phyloP scores from a whole-genome alignment of 2,797 vertebrate species.

The Sylvia borin region DNA sequence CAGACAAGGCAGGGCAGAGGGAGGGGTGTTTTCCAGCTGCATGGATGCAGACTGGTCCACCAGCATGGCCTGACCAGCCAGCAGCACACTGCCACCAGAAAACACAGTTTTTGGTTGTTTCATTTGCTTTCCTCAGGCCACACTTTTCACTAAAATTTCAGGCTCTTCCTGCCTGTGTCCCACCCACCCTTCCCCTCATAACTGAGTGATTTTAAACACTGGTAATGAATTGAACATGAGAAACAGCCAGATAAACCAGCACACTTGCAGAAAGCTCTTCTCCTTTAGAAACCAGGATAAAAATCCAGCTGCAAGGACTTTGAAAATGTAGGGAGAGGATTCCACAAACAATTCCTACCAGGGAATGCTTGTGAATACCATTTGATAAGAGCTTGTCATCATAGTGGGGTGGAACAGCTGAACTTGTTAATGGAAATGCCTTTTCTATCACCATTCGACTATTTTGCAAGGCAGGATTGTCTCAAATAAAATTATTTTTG shows the following conservation, averaged over 20 bases:
- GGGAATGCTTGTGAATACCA: not conserved
- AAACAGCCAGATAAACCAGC: not conserved
- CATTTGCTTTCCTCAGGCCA: not conserved
- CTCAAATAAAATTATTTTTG: not conserved
- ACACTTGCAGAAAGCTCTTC: not conserved
- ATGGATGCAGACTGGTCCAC: not conserved
- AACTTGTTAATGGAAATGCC: not conserved
- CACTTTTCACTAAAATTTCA: not conserved
- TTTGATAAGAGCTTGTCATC: slow-evolving; percentile 13
- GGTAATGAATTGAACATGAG: not conserved
- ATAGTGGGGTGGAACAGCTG: not conserved
- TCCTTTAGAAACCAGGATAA: not conserved
- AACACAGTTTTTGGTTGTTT: not conserved
- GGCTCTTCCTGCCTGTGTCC: not conserved
- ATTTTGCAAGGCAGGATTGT: not conserved
- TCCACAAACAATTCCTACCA: not conserved
- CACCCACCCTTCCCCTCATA: not conserved
- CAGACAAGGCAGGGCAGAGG: accelerated
- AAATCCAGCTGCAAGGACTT: not conserved
- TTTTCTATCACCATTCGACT: not conserved
- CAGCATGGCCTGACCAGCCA: not conserved
- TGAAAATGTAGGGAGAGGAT: not conserved
- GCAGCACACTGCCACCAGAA: not conserved
- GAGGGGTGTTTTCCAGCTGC: not conserved
- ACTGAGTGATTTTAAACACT: not conserved